phyloP scores from a whole-genome alignment of 1,140 invertebrate species.

The Zophobas atratus region DNA sequence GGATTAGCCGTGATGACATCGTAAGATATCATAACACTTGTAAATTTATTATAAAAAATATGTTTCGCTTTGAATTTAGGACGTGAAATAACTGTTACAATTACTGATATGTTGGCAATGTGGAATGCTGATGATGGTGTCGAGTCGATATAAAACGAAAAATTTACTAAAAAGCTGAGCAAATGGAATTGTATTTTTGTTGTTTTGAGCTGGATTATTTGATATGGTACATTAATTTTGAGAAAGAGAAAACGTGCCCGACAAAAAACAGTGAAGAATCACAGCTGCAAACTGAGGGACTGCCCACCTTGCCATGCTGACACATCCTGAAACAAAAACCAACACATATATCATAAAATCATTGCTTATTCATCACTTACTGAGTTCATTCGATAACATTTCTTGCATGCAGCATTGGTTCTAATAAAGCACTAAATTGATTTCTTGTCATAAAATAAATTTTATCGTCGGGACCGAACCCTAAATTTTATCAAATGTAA shows the following conservation, averaged over 20 bases:
- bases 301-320: slow-evolving; percentile 63
- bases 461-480: slow-evolving; percentile 13
- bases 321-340: slow-evolving; percentile 64
- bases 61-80: slow-evolving; percentile 36
- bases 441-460: slow-evolving; percentile 22
- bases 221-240: slow-evolving; percentile 57
- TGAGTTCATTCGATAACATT: slow-evolving; percentile 39
- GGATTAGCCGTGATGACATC: not conserved
- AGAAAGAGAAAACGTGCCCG: slow-evolving; percentile 53
- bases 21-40: slow-evolving; percentile 48
- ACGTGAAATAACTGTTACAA: slow-evolving; percentile 34
- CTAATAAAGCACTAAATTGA: slow-evolving; percentile 20
- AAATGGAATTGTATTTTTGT: slow-evolving; percentile 44
- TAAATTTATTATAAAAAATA: slow-evolving; percentile 41
- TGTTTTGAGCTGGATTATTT: slow-evolving; percentile 53
- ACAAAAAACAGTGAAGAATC: slow-evolving; percentile 62
- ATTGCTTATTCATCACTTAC: slow-evolving; percentile 43
- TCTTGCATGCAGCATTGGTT: slow-evolving; percentile 30
- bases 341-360: slow-evolving; percentile 52
- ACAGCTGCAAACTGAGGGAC: slow-evolving; percentile 62
- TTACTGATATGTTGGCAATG: slow-evolving; percentile 40
- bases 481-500: slow-evolving; percentile 8
- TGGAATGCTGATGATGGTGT: slow-evolving; percentile 12
- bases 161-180: slow-evolving; percentile 22
- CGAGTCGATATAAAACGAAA: slow-evolving; percentile 1